A percentile compares a stretch with the other conserved stretches of the same genome.
phyloP scores from a whole-genome alignment of 2,888 invertebrate species.

The Drosophila merina region DNA sequence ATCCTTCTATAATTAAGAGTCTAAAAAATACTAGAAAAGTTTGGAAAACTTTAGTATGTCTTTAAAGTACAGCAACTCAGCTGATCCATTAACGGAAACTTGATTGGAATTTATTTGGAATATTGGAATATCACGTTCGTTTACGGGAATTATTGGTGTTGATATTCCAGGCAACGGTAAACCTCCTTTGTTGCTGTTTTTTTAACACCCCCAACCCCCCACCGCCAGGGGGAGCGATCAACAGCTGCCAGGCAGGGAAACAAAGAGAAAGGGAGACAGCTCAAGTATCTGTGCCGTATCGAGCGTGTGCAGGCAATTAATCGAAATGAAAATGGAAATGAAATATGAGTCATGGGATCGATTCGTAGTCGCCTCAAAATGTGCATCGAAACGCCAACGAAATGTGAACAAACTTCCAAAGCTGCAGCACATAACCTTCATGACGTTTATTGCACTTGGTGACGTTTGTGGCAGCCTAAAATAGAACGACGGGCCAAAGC shows the following conservation, averaged over 20 bases:
- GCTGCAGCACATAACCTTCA: constrained; percentile 75
- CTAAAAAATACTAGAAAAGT: neutral
- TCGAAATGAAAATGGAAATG: constrained; percentile 39
- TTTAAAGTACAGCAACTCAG: too few species aligned
- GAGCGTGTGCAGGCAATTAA: constrained; percentile 42
- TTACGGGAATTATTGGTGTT: neutral
- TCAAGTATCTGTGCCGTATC: constrained; percentile 35
- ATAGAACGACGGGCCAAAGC: constrained; percentile 63
- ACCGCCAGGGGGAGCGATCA: neutral
- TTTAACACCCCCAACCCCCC: constrained; percentile 1
- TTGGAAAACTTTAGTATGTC: neutral
- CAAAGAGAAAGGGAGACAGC: constrained; percentile 24
- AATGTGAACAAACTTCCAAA: constrained; percentile 48
- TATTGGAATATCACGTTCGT: neutral
- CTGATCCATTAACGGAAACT: too few species aligned
- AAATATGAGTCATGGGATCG: constrained; percentile 33
- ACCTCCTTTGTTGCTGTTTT: neutral
- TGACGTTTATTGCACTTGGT: constrained; percentile 82
- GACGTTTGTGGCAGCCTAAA: constrained; percentile 68
- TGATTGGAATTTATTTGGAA: neutral
- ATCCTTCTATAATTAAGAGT: neutral
- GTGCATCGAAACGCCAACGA: constrained; percentile 23
- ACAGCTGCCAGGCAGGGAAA: constrained; percentile 23
- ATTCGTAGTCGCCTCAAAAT: constrained; percentile 18
- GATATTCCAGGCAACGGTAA: neutral